A percentile compares a stretch with the other conserved stretches of the same genome.
These are phyloP conservation scores for Leptinotarsa haldemani DNA, from an alignment of 2,888 invertebrate genomes.

Conservation along the genomic window DNA sequence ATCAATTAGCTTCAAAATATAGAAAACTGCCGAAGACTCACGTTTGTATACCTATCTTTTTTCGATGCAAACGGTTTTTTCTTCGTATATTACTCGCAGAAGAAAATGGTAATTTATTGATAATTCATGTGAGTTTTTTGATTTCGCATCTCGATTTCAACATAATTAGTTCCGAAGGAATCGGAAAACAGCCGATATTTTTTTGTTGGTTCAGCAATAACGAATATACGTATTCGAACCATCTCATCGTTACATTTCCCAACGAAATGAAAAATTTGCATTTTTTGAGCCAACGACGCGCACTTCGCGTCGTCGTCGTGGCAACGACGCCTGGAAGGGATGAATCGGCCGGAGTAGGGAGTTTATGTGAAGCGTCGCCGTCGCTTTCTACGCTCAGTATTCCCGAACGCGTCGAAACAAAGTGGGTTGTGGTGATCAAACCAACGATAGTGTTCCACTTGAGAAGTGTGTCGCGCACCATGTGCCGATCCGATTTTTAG, in stretches of 20 bases:
- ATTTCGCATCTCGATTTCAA: too few relatives aligned
- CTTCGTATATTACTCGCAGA: too few relatives aligned
- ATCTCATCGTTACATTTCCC: neutral
- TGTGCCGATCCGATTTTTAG: constrained; percentile 32
- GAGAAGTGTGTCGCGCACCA: constrained; percentile 28
- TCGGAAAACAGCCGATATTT: too few relatives aligned
- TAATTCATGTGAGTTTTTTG: too few relatives aligned
- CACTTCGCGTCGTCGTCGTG: constrained; percentile 28
- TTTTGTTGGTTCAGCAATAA: too few relatives aligned
- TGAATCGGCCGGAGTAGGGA: constrained; percentile 38
- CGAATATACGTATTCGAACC: neutral
- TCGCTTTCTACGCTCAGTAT: constrained; percentile 32
- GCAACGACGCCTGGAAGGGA: constrained; percentile 37
- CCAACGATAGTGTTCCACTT: constrained; percentile 31
- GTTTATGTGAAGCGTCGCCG: constrained; percentile 39
- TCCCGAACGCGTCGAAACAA: constrained; percentile 33
- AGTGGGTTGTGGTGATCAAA: constrained; percentile 18
- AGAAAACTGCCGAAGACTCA: too few relatives aligned
- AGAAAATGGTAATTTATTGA: too few relatives aligned
- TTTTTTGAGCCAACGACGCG: constrained; percentile 23
- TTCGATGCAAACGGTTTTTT: too few relatives aligned
- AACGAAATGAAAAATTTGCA: constrained; percentile 18
- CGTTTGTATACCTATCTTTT: too few relatives aligned
- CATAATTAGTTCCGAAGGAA: too few relatives aligned
- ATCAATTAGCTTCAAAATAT: too few relatives aligned